Conservation (phyloP, 2,797 vertebrate genomes). For the Sylvilagus floridanus region DNA sequence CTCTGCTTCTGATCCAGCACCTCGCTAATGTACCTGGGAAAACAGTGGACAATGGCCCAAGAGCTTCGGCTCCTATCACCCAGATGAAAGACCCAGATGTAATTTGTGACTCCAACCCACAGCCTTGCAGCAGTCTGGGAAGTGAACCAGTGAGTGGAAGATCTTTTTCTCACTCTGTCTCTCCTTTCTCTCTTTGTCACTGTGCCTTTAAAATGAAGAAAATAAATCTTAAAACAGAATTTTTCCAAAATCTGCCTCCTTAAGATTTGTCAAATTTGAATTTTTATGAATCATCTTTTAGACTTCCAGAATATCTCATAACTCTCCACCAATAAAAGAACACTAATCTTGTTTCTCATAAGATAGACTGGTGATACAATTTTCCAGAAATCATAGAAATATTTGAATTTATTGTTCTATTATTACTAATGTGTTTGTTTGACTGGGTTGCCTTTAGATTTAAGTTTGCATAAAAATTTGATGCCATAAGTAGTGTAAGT, state of each 20-base stretch:
- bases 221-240: too few species aligned
- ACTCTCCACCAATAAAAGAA: background rate
- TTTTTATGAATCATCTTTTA: background rate
- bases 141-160: too few species aligned
- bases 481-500: background rate
- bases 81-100: too few species aligned
- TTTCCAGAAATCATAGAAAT: conserved; percentile 31
- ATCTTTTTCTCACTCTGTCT: too few species aligned
- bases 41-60: too few species aligned
- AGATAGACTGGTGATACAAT: conserved; percentile 4
- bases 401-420: conserved; percentile 40
- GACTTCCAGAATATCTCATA: conserved; percentile 14
- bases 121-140: too few species aligned
- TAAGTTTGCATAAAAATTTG: conserved; percentile 51
- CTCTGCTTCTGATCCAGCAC: too few species aligned
- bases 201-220: too few species aligned
- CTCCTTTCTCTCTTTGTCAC: too few species aligned
- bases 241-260: background rate
- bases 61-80: too few species aligned
- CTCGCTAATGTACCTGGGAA: too few species aligned
- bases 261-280: conserved; percentile 40
- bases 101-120: too few species aligned
- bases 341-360: background rate
- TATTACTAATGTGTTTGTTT: background rate
- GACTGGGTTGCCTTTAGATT: background rate